These are phyloP conservation scores for Acrossocheilus fasciatus DNA, from an alignment of 2,797 vertebrate genomes.

Conservation along the genomic window DNA sequence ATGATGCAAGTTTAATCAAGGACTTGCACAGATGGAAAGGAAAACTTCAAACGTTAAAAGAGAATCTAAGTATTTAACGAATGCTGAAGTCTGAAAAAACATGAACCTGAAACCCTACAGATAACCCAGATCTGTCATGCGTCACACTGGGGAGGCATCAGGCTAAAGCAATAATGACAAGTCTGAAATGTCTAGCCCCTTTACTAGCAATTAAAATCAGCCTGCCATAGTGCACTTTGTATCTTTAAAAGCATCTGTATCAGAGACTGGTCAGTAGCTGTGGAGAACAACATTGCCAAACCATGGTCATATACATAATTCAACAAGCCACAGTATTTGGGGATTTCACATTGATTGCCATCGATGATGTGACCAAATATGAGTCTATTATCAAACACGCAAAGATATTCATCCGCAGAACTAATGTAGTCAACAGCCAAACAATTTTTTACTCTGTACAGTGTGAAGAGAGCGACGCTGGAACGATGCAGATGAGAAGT, in stretches of 20 bases:
- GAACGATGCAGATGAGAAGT: conserved; percentile 10
- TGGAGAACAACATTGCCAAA: conserved; percentile 24
- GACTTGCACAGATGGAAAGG: background rate
- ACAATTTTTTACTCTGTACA: background rate
- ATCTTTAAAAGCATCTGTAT: background rate
- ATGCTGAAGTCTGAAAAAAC: conserved; percentile 13
- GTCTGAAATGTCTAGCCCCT: conserved; percentile 35
- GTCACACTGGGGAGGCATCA: conserved; percentile 5
- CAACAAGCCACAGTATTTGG: conserved; percentile 36
- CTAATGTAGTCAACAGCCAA: background rate
- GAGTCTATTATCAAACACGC: background rate
- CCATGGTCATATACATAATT: conserved; percentile 47
- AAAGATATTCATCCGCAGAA: background rate
- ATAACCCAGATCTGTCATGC: conserved; percentile 51
- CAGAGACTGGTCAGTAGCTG: background rate
- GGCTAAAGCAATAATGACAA: conserved; percentile 40
- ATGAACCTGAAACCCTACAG: conserved; percentile 32
- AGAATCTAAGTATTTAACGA: conserved; percentile 13
- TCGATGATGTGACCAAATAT: background rate
- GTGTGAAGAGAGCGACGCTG: background rate
- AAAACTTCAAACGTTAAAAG: conserved; percentile 2
- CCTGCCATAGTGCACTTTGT: background rate
- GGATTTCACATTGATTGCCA: background rate
- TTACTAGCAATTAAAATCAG: conserved; percentile 46
- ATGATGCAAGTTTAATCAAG: conserved; percentile 16